Base-by-base conservation (phyloP, 2,888 invertebrate species). In the Beris chalybata region DNA sequence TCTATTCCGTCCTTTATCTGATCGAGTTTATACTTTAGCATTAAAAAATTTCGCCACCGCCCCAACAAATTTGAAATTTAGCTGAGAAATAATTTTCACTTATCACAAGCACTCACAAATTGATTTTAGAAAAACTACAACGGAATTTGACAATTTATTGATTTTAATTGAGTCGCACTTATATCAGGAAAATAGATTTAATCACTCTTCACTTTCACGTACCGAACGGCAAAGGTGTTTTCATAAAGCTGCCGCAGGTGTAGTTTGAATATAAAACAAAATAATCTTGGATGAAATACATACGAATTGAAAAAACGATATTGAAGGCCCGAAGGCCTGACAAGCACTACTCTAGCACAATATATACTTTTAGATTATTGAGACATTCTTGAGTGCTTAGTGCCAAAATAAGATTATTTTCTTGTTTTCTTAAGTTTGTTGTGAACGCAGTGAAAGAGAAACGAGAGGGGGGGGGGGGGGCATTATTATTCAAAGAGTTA, bases 251-350 rank as follows among this genome's bases (percentile, higher is more conserved):
- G 38, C 38, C 38, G 38, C 9, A 22, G 22, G 38, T 38, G 9
- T 38, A 38, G 38, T 47, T 13, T 11, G 15, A 47, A 47, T 47
- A 47, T 13, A 47, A 9, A 44, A 44, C n/a, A 9, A 47, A 38
- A 44, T 32, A 30, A 57, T 57, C 32, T 57, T 58, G 4, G 45
- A 44, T 58, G 22, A 30, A 54, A 30, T 54, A n/a, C 29, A 52
- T 52, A 52, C 52, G 52, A 52, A 22, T 52, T 4, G 50, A 29
- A 52, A 22, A 15, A 58, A 45, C 15, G 64, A 68, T 64, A 64
- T 66, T 65, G 57, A 63, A 59, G 69, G 69, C 67, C 65, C 69
- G 69, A 67, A 69, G 69, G 69, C 66, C 69, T 59, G 59, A 67
- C 67, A 56, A 69, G 65, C 56, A 67, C 69, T 69, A 67, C 64